A percentile compares a stretch with the other conserved stretches of the same genome.
Evolutionary conservation across 2,888 invertebrate genomes (phyloP).

Genomic region (Tetragonula carbonaria): DNA sequence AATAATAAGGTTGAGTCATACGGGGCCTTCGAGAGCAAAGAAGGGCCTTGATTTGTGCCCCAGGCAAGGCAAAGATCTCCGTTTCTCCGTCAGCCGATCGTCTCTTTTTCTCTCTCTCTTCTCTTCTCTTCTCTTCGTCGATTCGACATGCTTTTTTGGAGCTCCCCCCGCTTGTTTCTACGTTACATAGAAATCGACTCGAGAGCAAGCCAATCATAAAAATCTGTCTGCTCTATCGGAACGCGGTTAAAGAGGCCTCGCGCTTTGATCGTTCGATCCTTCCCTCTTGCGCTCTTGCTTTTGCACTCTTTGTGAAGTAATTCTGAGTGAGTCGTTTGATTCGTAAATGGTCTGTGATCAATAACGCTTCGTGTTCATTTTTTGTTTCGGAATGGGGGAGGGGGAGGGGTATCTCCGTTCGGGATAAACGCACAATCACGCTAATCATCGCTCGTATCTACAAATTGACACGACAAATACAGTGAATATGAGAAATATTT

Average conservation of each 20-base stretch:
- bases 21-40: conserved; percentile 78
- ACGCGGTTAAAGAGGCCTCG: neutral
- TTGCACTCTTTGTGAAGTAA: neutral
- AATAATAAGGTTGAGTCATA: conserved; percentile 82
- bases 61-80: conserved; percentile 81
- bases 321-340: neutral
- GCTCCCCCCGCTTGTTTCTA: conserved; percentile 11
- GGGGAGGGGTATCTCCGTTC: too few relatives aligned
- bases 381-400: too few relatives aligned
- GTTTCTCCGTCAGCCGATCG: conserved; percentile 55
- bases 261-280: neutral
- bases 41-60: conserved; percentile 82
- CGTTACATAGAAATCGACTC: neutral
- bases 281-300: too few relatives aligned
- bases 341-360: neutral
- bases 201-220: neutral
- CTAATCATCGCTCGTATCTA: too few relatives aligned
- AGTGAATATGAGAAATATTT: neutral
- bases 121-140: conserved; percentile 47
- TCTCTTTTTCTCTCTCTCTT: conserved; percentile 46
- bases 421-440: too few relatives aligned
- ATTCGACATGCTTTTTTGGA: conserved; percentile 66
- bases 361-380: neutral
- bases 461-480: too few relatives aligned
- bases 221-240: neutral